Evolutionary conservation across 2,797 vertebrate genomes (phyloP).

Genomic region (Lepus oiostolus): DNA sequence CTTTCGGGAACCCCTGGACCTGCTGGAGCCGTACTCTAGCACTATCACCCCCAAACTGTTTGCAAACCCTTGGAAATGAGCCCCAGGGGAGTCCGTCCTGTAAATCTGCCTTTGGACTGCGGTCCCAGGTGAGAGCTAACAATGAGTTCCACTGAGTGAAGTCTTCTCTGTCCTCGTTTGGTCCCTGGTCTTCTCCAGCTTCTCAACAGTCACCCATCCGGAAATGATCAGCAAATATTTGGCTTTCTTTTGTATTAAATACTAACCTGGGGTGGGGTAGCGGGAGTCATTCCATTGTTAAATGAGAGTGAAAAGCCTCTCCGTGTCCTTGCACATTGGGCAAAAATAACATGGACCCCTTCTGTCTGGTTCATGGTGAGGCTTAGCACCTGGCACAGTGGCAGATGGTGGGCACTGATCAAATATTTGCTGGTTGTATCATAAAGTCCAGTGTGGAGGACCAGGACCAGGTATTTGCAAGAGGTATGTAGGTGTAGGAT

Average conservation of each 20-base stretch:
- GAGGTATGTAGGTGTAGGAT: background rate
- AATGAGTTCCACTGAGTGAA: background rate
- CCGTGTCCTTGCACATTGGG: background rate
- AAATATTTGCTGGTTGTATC: background rate
- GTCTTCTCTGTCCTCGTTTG: background rate
- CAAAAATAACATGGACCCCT: background rate
- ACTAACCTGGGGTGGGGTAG: background rate
- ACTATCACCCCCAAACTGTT: background rate
- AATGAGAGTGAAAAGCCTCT: background rate
- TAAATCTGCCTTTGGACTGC: background rate
- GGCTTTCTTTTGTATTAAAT: constrained; percentile 7
- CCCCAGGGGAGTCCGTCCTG: background rate
- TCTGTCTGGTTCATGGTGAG: background rate
- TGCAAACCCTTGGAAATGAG: no score
- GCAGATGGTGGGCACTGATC: background rate
- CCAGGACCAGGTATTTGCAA: no score
- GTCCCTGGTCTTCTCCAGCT: background rate
- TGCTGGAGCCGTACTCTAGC: no score
- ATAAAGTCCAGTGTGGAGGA: background rate
- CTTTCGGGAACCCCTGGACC: no score
- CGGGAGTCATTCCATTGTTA: background rate
- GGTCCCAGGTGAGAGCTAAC: background rate
- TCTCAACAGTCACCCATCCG: background rate
- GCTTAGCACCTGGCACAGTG: background rate
- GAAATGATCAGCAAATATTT: background rate